Evolutionary conservation across 1,140 invertebrate species (phyloP).

Genomic region (Aphis craccivora): DNA sequence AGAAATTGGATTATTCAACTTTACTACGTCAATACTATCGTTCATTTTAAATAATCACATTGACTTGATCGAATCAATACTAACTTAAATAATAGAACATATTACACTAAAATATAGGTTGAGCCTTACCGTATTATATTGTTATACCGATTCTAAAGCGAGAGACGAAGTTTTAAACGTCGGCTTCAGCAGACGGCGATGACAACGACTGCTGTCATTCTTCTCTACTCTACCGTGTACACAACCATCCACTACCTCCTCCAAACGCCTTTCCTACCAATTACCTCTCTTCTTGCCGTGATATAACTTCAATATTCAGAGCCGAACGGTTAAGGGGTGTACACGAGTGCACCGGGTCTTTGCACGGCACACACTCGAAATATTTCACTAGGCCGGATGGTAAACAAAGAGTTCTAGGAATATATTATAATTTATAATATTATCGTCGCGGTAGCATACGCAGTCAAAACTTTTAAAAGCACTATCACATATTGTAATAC

Average conservation of each 20-base stretch:
- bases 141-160: not conserved
- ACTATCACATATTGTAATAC: slow-evolving; percentile 14
- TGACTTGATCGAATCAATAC: not conserved
- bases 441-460: not conserved
- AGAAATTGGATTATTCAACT: not conserved
- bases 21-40: not conserved
- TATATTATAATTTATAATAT: slow-evolving; percentile 16
- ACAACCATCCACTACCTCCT: no score
- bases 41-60: not conserved
- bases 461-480: slow-evolving; percentile 29
- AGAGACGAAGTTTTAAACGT: not conserved
- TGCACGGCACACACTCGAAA: not conserved
- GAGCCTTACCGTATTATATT: not conserved
- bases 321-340: not conserved
- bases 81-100: not conserved
- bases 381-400: not conserved
- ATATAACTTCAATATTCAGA: not conserved
- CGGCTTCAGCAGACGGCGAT: not conserved
- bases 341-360: not conserved
- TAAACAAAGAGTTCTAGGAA: slow-evolving; percentile 23
- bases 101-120: not conserved
- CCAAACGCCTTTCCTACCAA: not conserved
- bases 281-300: not conserved
- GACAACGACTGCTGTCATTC: not conserved
- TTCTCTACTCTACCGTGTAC: not conserved